Conservation (phyloP, 2,888 invertebrate species). For the Punctoribates punctum region DNA sequence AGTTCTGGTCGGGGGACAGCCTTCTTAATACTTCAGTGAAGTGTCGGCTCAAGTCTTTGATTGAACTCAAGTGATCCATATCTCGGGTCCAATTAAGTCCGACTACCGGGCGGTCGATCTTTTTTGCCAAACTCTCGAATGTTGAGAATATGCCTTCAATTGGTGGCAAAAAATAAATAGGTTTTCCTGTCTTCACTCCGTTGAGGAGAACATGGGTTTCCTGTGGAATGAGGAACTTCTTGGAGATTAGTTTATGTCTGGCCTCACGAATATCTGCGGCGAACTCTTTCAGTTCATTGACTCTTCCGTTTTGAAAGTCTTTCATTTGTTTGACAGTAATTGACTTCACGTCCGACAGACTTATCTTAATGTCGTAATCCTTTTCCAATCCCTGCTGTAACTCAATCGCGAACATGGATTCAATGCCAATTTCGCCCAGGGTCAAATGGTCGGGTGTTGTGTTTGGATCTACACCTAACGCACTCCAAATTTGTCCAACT, state of each 20-base stretch:
- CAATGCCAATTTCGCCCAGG: conserved; percentile 93
- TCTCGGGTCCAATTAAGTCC: conserved; percentile 77
- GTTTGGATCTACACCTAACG: conserved; percentile 34
- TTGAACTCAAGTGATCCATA: conserved; percentile 7
- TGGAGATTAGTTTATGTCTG: conserved; percentile 51
- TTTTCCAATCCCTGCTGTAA: conserved; percentile 93
- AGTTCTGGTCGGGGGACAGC: not conserved
- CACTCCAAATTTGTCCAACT: conserved; percentile 25
- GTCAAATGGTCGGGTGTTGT: conserved; percentile 58
- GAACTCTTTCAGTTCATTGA: conserved; percentile 48
- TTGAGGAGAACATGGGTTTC: conserved; percentile 66
- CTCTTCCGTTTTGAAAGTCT: conserved; percentile 54
- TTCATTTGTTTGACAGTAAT: conserved; percentile 73
- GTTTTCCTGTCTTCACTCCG: conserved; percentile 50
- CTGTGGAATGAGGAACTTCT: conserved; percentile 65
- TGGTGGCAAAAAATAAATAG: conserved; percentile 67
- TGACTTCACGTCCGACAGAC: conserved; percentile 82
- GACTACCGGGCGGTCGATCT: conserved; percentile 71
- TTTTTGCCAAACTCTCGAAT: conserved; percentile 68
- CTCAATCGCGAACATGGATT: conserved; percentile 97
- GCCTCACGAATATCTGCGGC: conserved; percentile 30
- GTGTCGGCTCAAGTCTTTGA: not conserved
- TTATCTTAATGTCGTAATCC: conserved; percentile 82
- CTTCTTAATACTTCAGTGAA: not conserved
- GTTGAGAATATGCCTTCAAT: conserved; percentile 79